Conservation (phyloP, 64 coral and sea anemone species). For the Montipora capricornis region DNA sequence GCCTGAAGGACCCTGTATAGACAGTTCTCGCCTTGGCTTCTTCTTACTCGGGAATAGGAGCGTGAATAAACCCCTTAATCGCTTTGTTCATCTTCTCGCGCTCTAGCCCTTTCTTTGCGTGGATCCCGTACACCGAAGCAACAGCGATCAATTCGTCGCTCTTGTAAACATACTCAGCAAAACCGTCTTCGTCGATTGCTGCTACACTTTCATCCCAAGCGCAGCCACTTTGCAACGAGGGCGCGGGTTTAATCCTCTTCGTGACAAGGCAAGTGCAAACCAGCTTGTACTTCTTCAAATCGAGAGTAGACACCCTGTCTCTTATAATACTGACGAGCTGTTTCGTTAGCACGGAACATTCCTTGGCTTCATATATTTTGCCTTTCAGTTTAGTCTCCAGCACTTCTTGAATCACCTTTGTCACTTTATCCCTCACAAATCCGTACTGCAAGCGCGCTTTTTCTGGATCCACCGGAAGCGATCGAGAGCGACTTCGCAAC, state of each 20-base stretch:
- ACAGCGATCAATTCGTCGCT: slow-evolving; percentile 71
- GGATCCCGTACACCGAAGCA: slow-evolving; percentile 79
- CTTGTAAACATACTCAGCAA: slow-evolving; percentile 89
- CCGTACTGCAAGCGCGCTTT: not conserved
- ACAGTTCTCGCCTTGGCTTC: not conserved
- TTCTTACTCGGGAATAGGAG: slow-evolving; percentile 63
- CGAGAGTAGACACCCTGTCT: slow-evolving; percentile 48
- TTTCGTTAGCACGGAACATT: slow-evolving; percentile 34
- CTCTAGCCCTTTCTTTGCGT: slow-evolving; percentile 12
- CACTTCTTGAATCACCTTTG: slow-evolving; percentile 63
- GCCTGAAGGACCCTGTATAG: too few relatives aligned
- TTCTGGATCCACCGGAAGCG: slow-evolving; percentile 51
- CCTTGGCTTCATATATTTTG: slow-evolving; percentile 62
- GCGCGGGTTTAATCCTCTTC: slow-evolving; percentile 51
- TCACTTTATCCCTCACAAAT: slow-evolving; percentile 21
- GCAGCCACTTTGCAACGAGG: slow-evolving; percentile 80
- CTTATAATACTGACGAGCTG: slow-evolving; percentile 61
- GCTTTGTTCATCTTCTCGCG: slow-evolving; percentile 5
- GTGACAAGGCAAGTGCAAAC: slow-evolving; percentile 82
- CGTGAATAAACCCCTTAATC: slow-evolving; percentile 4
- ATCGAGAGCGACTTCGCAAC: slow-evolving; percentile 44
- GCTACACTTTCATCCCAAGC: slow-evolving; percentile 73
- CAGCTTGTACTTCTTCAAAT: slow-evolving; percentile 63
- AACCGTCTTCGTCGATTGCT: slow-evolving; percentile 67
- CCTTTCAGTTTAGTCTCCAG: slow-evolving; percentile 64